Base-by-base conservation (phyloP, 1,140 invertebrate genomes). In the Heliconius melpomene region DNA sequence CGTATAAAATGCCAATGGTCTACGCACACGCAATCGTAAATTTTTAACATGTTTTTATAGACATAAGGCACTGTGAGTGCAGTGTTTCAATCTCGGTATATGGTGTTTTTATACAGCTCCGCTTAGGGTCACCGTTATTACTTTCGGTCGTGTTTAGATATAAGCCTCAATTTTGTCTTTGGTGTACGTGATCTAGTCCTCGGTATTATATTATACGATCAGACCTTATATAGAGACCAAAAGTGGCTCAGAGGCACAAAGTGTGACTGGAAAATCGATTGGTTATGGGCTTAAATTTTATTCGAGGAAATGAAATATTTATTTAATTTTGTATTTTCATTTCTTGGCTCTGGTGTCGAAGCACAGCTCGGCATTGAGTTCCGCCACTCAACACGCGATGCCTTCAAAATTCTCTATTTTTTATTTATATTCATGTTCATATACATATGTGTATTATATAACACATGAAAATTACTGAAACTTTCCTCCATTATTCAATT, bases 131-230 rank as follows among this genome's bases (percentile, higher is more conserved):
- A 32, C 7, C 26, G 72, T 74, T 74, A 74, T 74, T 74, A 29
- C 72, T 74, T 50, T 74, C 72, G 72, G 72, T 20, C 50, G n/a
- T 74, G 72, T 40, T 46, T 13, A 74, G n/a, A 74, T 40, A 46
- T 74, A 50, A 11, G 72, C 38, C 38, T 50, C 72, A 74, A 46
- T 74, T 74, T 74, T 74, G 60, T 66, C 60, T 29, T 66, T 66
- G 23, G 60, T 66, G 60, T 26, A 66, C 60, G 60, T 66, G 60
- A 66, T 66, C 60, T 5, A 66, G 23, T 16, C 9, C 9, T 66
- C 26, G 26, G 26, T 66, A 66, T 66, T 66, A 66, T 66, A 13
- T 66, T 66, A 66, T 66, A 13, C 23, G 9, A 11, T 66, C 13
- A 29, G 23, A 26, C 60, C 8, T 26, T 11, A 57, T 57, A 57